Conservation (phyloP, 2,113 vertebrate species). For the Pangasianodon hypophthalmus region DNA sequence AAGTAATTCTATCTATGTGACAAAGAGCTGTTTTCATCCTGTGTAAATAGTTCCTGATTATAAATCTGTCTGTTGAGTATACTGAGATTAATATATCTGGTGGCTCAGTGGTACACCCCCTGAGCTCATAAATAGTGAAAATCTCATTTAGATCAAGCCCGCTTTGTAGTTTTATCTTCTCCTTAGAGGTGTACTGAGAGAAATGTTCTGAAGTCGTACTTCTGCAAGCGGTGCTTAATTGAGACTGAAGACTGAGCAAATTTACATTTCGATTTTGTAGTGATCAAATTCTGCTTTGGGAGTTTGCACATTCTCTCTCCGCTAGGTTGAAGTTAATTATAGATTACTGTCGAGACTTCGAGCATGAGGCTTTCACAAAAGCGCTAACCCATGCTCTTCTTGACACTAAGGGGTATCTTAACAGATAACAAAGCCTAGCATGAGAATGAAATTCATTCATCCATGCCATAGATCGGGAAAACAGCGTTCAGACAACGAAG, state of each 20-base stretch:
- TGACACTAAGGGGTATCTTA: background rate
- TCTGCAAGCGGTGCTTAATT: slow-evolving; percentile 34
- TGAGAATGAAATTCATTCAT: background rate
- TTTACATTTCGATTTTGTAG: slow-evolving; percentile 64
- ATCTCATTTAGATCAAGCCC: slow-evolving; percentile 45
- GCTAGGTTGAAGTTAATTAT: slow-evolving; percentile 52
- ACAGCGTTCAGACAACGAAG: background rate
- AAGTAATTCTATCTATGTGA: slow-evolving; percentile 6
- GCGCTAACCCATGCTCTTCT: background rate
- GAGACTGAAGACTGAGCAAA: slow-evolving; percentile 48
- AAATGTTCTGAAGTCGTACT: background rate
- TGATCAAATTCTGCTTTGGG: slow-evolving; percentile 54
- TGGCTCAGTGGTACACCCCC: background rate
- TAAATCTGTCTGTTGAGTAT: slow-evolving; percentile 10
- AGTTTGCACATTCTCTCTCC: slow-evolving; percentile 48
- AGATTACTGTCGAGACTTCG: slow-evolving; percentile 47
- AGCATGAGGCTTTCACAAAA: slow-evolving; percentile 6
- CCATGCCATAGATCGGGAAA: background rate
- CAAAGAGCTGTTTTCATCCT: background rate
- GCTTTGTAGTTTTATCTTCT: slow-evolving; percentile 36
- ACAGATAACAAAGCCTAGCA: background rate
- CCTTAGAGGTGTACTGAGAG: slow-evolving; percentile 1
- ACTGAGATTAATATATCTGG: slow-evolving; percentile 23
- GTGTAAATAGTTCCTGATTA: background rate
- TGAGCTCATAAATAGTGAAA: slow-evolving; percentile 44